Percentiles rank a stretch among this genome's conserved stretches.
phyloP scores from a whole-genome alignment of 2,888 invertebrate species.

The Rosalia funebris region DNA sequence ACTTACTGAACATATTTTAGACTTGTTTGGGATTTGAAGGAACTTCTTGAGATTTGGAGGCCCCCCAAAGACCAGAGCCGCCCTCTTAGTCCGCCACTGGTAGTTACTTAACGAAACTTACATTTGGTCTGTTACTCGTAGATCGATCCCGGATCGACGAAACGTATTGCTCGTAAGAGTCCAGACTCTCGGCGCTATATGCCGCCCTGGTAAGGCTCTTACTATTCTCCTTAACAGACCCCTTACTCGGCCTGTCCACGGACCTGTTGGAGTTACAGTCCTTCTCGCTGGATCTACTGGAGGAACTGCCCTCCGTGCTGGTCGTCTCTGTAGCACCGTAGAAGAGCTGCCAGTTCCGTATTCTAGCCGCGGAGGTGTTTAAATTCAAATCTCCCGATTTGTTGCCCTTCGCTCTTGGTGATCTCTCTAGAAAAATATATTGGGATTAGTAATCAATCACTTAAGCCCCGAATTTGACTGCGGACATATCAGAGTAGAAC shows the following conservation, averaged over 20 bases:
- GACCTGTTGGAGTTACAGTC: constrained; percentile 34
- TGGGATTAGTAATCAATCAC: too few species aligned
- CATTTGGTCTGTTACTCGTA: neutral
- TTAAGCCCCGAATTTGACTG: too few species aligned
- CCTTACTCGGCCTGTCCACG: constrained; percentile 5
- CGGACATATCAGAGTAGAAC: too few species aligned
- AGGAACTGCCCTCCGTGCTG: constrained; percentile 25
- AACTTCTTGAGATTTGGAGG: too few species aligned
- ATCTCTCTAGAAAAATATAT: too few species aligned
- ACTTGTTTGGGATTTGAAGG: too few species aligned
- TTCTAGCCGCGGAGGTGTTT: constrained; percentile 40
- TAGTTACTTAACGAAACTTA: too few species aligned
- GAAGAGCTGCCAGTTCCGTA: constrained; percentile 53
- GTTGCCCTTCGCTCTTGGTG: neutral
- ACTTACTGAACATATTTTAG: too few species aligned
- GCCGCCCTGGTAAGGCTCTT: neutral
- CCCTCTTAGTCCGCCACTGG: too few species aligned
- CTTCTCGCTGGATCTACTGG: constrained; percentile 7
- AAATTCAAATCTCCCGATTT: neutral
- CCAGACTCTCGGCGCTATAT: neutral
- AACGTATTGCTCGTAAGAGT: neutral
- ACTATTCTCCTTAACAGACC: neutral
- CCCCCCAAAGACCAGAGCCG: too few species aligned
- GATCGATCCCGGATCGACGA: neutral
- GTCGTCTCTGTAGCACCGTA: constrained; percentile 46